Evolutionary conservation across 2,888 invertebrate genomes (phyloP).

Genomic region (Sialis lutaria): DNA sequence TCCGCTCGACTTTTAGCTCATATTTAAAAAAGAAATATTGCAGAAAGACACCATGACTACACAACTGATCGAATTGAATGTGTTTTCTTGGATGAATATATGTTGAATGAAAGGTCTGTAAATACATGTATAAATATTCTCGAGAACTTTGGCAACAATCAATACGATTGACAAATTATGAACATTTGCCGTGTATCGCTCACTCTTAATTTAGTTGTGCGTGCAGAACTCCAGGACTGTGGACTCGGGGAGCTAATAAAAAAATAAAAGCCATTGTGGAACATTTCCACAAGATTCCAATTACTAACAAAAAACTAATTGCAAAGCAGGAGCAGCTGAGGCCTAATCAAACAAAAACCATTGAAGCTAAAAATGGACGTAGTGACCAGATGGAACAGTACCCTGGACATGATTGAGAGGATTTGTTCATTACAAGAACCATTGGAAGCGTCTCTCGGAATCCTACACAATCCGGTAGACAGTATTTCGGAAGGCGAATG

Average conservation of each 20-base stretch:
- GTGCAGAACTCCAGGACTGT: conserved; percentile 12
- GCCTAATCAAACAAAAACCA: not conserved
- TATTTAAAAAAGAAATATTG: too few relatives aligned
- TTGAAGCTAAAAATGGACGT: conserved; percentile 1
- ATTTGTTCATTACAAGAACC: not conserved
- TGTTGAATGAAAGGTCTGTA: too few relatives aligned
- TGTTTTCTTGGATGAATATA: too few relatives aligned
- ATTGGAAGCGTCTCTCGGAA: not conserved
- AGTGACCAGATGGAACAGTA: not conserved
- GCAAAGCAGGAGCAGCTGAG: conserved; percentile 1
- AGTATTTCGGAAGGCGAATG: not conserved
- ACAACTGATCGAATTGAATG: too few relatives aligned
- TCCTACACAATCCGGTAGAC: not conserved
- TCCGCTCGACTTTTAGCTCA: too few relatives aligned
- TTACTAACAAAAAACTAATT: conserved; percentile 9
- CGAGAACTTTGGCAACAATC: too few relatives aligned
- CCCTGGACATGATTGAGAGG: not conserved
- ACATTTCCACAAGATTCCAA: conserved; percentile 13
- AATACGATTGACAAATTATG: conserved; percentile 13
- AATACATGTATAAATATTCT: too few relatives aligned
- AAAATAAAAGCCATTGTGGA: conserved; percentile 14
- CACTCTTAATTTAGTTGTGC: conserved; percentile 14
- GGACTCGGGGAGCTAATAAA: conserved; percentile 11
- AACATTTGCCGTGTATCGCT: conserved; percentile 14
- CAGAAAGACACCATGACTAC: too few relatives aligned